Percentiles rank a stretch among this genome's conserved stretches.
Conservation (phyloP, 2,113 vertebrate genomes). For the Ceuthmochares aereus region DNA sequence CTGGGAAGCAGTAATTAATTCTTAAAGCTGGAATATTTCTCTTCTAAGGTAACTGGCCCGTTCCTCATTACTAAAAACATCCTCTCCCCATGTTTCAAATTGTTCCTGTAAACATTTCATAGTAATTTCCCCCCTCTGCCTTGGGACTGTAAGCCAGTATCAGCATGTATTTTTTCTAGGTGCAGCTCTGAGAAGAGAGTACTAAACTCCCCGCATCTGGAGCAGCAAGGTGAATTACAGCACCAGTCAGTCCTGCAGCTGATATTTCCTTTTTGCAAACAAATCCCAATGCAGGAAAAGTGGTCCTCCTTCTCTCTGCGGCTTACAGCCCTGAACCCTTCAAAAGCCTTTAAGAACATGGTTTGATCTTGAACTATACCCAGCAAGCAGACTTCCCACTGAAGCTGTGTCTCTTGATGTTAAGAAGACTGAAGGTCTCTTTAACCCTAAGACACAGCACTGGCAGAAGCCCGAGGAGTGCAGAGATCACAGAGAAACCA, state of each 20-base stretch:
- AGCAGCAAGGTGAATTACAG: neutral
- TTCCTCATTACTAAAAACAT: neutral
- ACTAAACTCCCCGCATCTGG: neutral
- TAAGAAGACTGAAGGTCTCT: neutral
- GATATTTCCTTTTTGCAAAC: neutral
- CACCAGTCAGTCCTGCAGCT: neutral
- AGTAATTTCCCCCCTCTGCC: neutral
- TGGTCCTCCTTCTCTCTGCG: neutral
- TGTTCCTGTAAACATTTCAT: neutral
- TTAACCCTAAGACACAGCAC: neutral
- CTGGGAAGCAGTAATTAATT: constrained; percentile 22
- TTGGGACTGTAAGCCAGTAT: neutral
- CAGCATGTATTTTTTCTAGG: neutral
- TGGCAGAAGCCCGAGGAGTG: neutral
- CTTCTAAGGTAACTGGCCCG: constrained; percentile 26
- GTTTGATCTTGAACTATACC: neutral
- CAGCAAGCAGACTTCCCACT: neutral
- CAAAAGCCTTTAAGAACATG: neutral
- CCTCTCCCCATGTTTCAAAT: neutral
- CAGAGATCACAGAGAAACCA: neutral
- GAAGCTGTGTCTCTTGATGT: neutral
- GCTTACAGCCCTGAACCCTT: neutral
- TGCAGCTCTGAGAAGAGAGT: neutral
- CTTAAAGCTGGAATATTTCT: neutral
- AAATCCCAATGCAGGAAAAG: neutral